phyloP scores from a whole-genome alignment of 2,888 invertebrate genomes.

The Lamproptera curius region DNA sequence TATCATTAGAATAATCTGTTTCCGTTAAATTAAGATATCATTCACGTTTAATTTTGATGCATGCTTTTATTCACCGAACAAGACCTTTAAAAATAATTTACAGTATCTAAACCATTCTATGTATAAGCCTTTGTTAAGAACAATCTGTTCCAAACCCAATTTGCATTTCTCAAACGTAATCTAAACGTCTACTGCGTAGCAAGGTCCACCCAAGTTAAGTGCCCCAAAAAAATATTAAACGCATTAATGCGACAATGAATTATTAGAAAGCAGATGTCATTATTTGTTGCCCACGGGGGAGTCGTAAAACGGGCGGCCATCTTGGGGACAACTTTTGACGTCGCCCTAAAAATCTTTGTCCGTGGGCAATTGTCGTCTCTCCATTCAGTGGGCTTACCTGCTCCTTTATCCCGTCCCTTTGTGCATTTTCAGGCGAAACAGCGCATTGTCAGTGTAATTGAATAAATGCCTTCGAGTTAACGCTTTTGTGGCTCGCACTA shows the following conservation, averaged over 20 bases:
- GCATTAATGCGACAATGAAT: conserved; percentile 31
- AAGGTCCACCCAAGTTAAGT: conserved; percentile 6
- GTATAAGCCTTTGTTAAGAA: no score
- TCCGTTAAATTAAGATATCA: no score
- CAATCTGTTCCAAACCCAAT: no score
- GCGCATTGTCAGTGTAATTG: conserved; percentile 71
- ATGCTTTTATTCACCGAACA: no score
- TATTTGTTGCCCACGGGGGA: conserved; percentile 24
- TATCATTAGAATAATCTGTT: no score
- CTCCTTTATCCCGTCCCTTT: conserved; percentile 51
- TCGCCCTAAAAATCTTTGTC: conserved; percentile 61
- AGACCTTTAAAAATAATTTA: no score
- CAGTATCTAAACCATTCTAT: no score
- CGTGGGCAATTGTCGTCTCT: conserved; percentile 57
- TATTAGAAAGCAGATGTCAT: conserved; percentile 32
- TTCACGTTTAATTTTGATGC: no score
- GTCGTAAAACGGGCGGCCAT: conserved; percentile 57
- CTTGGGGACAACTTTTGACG: conserved; percentile 63
- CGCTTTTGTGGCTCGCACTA: conserved; percentile 38
- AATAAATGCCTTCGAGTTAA: conserved; percentile 65
- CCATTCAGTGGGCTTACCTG: conserved; percentile 68
- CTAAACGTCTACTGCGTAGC: no score
- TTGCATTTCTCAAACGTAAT: no score
- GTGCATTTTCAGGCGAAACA: conserved; percentile 67
- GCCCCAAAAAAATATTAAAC: not conserved